Percentiles rank a stretch among this genome's conserved stretches.
Evolutionary conservation across 2,888 invertebrate genomes (phyloP).

Genomic region (Biston stratarius): DNA sequence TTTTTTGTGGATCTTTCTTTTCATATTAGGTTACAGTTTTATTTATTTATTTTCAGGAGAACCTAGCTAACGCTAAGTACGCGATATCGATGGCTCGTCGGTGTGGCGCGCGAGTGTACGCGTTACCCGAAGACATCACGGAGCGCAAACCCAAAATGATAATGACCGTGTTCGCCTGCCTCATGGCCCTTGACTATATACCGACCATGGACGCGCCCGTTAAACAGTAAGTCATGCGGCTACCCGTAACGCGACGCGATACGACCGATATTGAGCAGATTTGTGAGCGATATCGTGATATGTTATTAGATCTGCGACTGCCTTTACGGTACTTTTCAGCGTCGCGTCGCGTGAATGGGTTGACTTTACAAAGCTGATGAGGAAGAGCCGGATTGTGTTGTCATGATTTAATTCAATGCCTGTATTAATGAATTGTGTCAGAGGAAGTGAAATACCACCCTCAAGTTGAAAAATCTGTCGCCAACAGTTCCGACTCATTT

Average conservation of each 20-base stretch:
- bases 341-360: no score
- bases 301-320: no score
- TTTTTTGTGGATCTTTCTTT: no score
- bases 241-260: no score
- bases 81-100: constrained; percentile 99
- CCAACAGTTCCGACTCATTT: no score
- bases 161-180: constrained; percentile 99
- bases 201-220: constrained; percentile 92
- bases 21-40: no score
- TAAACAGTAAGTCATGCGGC: constrained; percentile 61
- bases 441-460: no score
- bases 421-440: background rate
- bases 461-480: no score
- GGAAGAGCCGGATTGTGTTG: background rate
- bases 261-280: no score
- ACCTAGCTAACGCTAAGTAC: constrained; percentile 99
- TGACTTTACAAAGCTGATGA: background rate
- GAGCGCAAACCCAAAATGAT: constrained; percentile 99
- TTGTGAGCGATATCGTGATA: no score
- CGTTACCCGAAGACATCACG: constrained; percentile 99
- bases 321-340: no score
- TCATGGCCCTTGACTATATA: constrained; percentile 99
- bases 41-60: constrained; percentile 93
- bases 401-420: background rate
- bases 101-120: constrained; percentile 98